These are phyloP conservation scores for Ictidomys tridecemlineatus DNA, from an alignment of 2,113 vertebrate genomes.

Conservation along the genomic window DNA sequence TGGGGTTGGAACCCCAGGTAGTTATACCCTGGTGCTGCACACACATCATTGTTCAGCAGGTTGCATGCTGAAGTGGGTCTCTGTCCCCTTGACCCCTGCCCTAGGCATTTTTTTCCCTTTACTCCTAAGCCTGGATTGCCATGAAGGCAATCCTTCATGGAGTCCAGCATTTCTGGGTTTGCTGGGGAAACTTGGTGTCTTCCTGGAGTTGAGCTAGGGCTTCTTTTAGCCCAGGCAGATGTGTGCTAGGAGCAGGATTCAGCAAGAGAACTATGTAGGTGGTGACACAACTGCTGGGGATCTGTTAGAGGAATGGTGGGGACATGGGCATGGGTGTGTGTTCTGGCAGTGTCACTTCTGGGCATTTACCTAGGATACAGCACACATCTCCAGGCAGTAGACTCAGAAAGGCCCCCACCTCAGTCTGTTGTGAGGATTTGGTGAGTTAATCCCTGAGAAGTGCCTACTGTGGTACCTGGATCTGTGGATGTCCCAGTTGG, in stretches of 20 bases:
- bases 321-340: background rate
- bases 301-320: background rate
- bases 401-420: background rate
- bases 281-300: background rate
- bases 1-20: background rate
- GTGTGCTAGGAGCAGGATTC: background rate
- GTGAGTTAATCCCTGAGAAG: background rate
- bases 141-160: background rate
- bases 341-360: background rate
- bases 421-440: background rate
- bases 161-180: background rate
- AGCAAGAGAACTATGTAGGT: background rate
- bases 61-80: background rate
- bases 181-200: background rate
- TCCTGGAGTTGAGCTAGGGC: background rate
- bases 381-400: background rate
- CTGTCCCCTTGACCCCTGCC: background rate
- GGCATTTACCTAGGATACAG: background rate
- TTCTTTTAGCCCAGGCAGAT: background rate
- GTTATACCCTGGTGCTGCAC: background rate
- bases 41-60: background rate
- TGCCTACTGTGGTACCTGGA: background rate
- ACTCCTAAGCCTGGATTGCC: background rate
- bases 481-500: background rate
- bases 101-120: background rate